Base-by-base conservation (phyloP, 2,113 vertebrate species). In the Hemichromis elongatus region DNA sequence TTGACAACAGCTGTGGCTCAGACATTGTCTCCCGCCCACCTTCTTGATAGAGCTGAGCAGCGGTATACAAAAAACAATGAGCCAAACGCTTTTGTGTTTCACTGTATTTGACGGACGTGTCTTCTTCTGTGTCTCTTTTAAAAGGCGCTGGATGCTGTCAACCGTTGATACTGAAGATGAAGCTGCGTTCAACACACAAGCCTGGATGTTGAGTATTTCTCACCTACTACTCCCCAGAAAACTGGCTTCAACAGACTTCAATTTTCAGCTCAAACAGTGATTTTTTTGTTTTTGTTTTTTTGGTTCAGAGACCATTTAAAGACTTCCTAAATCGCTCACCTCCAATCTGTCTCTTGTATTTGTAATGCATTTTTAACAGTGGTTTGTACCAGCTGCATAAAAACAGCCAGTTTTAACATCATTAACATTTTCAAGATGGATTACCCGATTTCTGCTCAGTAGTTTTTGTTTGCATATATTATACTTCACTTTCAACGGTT, bases 351-450 rank as follows among this genome's bases (percentile, higher is more conserved):
- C 19, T 52, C n/a, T 33, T 14, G n/a, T 28, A 28, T 55, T 33
- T 42, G 14, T 61, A 75, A 85, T 81, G 57, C 68, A 79, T 77
- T 77, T 75, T 82, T 28, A 70, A 77, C 18, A 24, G 24, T 10
- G 30, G 37, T 80, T 86, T 73, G 14, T 14, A 66, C 52, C 50
- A 82, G 82, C 59, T 79, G 86, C 79, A 77, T 59, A 68, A 79
- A 47, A 80, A 61, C 70, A 80, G 9, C n/a, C 75, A 57, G 42
- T 82, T 59, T 70, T 66, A 86, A 85, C 37, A 83, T 68, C 79
- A 57, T 53, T 56, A 77, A 78, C 55, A 78, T 91, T 93, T 88
- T 55, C 33, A 79, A 81, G 79, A 93, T 89, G 82, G 85, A 94
- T 84, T 84, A 83, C 40, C 77, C 68, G n/a, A 83, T 89, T 87